Percentiles rank a stretch among this genome's conserved stretches.
These are phyloP conservation scores for Agrilus mali DNA, from an alignment of 2,888 invertebrate genomes.

Conservation along the genomic window DNA sequence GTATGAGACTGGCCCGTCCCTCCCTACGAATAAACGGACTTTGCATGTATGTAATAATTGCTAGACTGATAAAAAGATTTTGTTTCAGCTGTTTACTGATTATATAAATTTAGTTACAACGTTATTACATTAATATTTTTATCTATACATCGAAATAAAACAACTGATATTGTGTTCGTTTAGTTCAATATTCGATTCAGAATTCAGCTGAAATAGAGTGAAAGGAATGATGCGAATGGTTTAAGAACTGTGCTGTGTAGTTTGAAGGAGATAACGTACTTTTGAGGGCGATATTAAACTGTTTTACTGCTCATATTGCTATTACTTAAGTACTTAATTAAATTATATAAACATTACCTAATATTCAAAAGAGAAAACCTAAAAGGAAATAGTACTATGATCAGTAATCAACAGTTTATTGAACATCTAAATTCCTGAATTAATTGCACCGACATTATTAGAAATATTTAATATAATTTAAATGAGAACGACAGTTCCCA, in stretches of 20 bases:
- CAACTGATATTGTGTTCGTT: too few species aligned
- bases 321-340: slow-evolving; percentile 11
- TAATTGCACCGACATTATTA: slow-evolving; percentile 6
- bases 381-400: not conserved
- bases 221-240: slow-evolving; percentile 12
- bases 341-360: not conserved
- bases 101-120: too few species aligned
- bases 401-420: not conserved
- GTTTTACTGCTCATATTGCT: slow-evolving; percentile 28
- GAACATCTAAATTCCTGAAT: slow-evolving; percentile 8
- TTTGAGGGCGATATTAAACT: slow-evolving; percentile 24
- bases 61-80: too few species aligned
- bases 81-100: too few species aligned
- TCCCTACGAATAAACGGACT: too few species aligned
- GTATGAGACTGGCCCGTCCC: slow-evolving; percentile 62
- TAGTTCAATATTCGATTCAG: slow-evolving; percentile 1
- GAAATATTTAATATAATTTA: not conserved
- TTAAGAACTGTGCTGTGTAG: slow-evolving; percentile 29
- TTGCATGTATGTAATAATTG: too few species aligned
- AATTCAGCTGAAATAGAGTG: slow-evolving; percentile 27
- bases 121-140: too few species aligned
- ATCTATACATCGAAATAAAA: too few species aligned
- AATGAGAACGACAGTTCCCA: slow-evolving; percentile 21
- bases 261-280: slow-evolving; percentile 36
- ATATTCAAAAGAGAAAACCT: too few species aligned